Conservation (phyloP, 1,140 invertebrate species). For the Heliothis virescens region DNA sequence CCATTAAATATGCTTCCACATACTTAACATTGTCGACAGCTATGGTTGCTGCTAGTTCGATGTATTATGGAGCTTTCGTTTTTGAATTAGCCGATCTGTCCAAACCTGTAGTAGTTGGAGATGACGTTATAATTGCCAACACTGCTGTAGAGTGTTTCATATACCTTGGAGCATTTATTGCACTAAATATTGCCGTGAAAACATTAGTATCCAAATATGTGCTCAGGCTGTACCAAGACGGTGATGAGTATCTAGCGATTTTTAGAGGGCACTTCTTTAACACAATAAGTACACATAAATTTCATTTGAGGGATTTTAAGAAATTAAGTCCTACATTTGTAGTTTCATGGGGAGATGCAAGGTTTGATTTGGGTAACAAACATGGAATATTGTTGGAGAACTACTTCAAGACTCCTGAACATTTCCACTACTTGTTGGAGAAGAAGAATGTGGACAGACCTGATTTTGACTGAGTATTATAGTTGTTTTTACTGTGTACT, state of each 20-base stretch:
- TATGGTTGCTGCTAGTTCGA: conserved; percentile 54
- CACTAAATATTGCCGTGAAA: conserved; percentile 73
- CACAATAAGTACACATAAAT: conserved; percentile 73
- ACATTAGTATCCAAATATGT: conserved; percentile 78
- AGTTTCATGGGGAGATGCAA: conserved; percentile 75
- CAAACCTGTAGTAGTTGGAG: conserved; percentile 72
- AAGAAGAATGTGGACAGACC: conserved; percentile 62
- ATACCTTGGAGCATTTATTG: conserved; percentile 73
- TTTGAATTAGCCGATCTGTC: conserved; percentile 67
- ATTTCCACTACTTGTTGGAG: conserved; percentile 76
- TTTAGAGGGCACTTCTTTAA: conserved; percentile 75
- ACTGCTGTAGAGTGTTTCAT: conserved; percentile 69
- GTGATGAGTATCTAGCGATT: conserved; percentile 78
- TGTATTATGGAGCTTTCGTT: conserved; percentile 72
- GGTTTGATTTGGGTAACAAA: conserved; percentile 75
- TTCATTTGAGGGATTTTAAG: conserved; percentile 75
- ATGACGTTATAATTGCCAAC: conserved; percentile 75
- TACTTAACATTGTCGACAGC: conserved; percentile 74
- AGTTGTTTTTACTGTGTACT: conserved; percentile 9
- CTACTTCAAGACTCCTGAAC: conserved; percentile 80
- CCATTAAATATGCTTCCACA: conserved; percentile 66
- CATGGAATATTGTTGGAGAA: conserved; percentile 75
- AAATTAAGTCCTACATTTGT: conserved; percentile 73
- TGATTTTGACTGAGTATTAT: conserved; percentile 11
- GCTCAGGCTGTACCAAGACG: conserved; percentile 74